Evolutionary conservation across 2,113 vertebrate species (phyloP).

Genomic region (Phoenicopterus ruber): DNA sequence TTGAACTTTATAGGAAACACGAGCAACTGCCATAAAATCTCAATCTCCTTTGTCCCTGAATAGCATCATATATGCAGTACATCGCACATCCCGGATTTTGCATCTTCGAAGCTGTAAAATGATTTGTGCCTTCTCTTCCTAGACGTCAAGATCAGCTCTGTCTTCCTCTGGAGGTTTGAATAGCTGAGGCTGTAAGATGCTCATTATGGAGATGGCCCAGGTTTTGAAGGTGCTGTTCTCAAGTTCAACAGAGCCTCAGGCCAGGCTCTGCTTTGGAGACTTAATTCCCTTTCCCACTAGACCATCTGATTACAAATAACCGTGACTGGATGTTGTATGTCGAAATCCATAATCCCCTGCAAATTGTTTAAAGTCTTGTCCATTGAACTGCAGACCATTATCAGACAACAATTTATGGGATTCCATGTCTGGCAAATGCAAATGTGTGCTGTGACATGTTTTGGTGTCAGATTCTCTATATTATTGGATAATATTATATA

Average conservation of each 20-base stretch:
- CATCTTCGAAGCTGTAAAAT: neutral
- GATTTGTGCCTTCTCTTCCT: neutral
- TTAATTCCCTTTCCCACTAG: constrained; percentile 29
- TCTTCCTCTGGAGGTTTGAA: neutral
- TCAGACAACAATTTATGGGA: constrained; percentile 58
- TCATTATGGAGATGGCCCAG: neutral
- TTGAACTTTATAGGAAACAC: neutral
- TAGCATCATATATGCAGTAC: neutral
- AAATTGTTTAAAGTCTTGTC: constrained; percentile 54
- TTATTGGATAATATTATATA: constrained; percentile 11
- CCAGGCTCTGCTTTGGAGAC: neutral
- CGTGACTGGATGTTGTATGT: constrained; percentile 42
- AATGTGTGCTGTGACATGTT: constrained; percentile 21
- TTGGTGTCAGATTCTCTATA: constrained; percentile 27
- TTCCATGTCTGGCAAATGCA: constrained; percentile 37
- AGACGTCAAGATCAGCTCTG: neutral
- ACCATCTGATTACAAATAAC: constrained; percentile 9
- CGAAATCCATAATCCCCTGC: constrained; percentile 44
- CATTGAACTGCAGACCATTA: constrained; percentile 43
- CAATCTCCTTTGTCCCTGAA: neutral
- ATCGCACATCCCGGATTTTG: neutral
- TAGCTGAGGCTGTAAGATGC: neutral
- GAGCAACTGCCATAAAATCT: neutral
- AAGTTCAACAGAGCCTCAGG: neutral
- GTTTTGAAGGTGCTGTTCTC: neutral